A percentile compares a stretch with the other conserved stretches of the same genome.
Evolutionary conservation across 2,888 invertebrate species (phyloP).

Genomic region (Catocala fraxini): DNA sequence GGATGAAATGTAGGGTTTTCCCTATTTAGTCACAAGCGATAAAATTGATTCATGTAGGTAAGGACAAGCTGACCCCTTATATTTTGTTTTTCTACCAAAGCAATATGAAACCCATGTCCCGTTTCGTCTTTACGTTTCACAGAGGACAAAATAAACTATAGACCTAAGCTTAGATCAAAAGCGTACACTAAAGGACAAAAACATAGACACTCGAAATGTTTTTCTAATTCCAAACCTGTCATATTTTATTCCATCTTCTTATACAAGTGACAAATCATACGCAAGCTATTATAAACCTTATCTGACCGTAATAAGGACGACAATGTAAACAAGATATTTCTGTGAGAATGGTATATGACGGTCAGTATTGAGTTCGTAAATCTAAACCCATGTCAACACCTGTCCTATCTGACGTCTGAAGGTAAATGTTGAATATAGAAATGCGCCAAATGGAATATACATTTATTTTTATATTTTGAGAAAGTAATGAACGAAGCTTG

Average conservation of each 20-base stretch:
- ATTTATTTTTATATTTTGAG: background rate
- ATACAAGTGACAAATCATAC: background rate
- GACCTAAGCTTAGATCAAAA: background rate
- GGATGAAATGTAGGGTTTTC: too few relatives aligned
- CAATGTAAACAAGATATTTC: conserved; percentile 5
- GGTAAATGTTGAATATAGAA: conserved; percentile 7
- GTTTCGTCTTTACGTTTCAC: background rate
- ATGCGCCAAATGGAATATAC: background rate
- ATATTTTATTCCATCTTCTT: background rate
- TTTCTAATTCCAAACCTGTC: conserved; percentile 11
- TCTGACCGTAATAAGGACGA: background rate
- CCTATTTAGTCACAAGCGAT: too few relatives aligned
- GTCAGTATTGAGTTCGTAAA: conserved; percentile 7
- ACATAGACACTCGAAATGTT: background rate
- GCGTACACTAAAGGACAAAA: background rate
- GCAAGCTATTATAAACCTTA: conserved; percentile 10
- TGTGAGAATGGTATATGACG: conserved; percentile 4
- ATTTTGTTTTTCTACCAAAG: background rate
- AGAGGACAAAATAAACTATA: background rate
- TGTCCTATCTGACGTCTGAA: conserved; percentile 24
- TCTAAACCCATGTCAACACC: conserved; percentile 31
- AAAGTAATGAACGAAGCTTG: too few relatives aligned
- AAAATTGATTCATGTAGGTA: too few relatives aligned
- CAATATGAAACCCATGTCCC: conserved; percentile 2
- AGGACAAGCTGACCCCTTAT: background rate